Base-by-base conservation (phyloP, 2,113 vertebrate genomes). In the Boleophthalmus pectinirostris region DNA sequence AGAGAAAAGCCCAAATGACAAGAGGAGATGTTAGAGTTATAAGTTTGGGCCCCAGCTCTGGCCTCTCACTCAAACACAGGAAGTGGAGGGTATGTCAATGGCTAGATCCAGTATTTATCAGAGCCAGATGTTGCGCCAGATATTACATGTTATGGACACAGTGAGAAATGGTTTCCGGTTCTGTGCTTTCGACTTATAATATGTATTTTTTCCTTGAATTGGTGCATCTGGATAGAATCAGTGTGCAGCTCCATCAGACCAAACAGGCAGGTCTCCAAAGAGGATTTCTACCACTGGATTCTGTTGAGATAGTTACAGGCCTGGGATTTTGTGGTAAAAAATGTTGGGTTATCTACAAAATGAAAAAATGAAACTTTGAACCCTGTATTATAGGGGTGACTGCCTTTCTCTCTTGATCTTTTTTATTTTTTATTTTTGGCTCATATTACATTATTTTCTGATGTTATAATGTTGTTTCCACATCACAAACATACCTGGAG, bases 81-180 rank as follows among this genome's bases (percentile, higher is more conserved):
- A 77, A 79, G 25, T 70, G 69, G 72, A 38, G 46, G 70, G 60
- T 45, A 68, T 66, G 58, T 75, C 51, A 49, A 18, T 67, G 47
- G 63, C 57, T 60, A 66, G 78, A 68, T 79, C 69, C 57, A 75
- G 65, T 69, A 33, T 77, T 83, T 78, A 88, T 87, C 76, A 77
- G 67, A 66, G 60, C 73, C 54, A 75, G 72, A 81, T 85, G 79
- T 77, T 70, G 75, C 71, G 63, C 33, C 14, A 23, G 23, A 69
- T 47, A 66, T 53, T 74, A 80, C 3, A 33, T 51, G 54, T 71
- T 69, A 43, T 78, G 70, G 25, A 46, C 35, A 63, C 49, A 24
- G 45, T 75, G 74, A 86, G 77, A 60, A 68, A 82, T 68, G 66
- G 18, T 74, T 85, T 89, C 87, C 80, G 82, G 75, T n/a, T 81